A percentile compares a stretch with the other conserved stretches of the same genome.
Evolutionary conservation across 1,140 invertebrate species (phyloP).

Genomic region (Calephelis nemesis): DNA sequence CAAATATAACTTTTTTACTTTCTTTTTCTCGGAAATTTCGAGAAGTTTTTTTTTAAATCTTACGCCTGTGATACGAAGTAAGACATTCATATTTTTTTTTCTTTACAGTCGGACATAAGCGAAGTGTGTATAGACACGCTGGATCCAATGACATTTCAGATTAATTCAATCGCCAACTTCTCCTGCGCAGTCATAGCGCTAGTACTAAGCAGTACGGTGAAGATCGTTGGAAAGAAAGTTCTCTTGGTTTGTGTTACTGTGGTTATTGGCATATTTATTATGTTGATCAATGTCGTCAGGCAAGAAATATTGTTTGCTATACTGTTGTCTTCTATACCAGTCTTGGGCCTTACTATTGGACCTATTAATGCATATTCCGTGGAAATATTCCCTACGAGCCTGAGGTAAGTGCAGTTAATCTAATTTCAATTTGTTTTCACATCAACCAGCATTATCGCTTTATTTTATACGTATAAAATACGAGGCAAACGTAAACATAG

Average conservation of each 20-base stretch:
- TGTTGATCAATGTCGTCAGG: slow-evolving; percentile 55
- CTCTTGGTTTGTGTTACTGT: slow-evolving; percentile 48
- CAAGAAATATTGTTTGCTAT: slow-evolving; percentile 58
- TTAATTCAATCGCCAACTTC: not conserved
- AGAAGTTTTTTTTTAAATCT: no score
- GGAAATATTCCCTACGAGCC: not conserved
- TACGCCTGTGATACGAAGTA: not conserved
- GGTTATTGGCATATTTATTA: slow-evolving; percentile 48
- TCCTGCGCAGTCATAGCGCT: slow-evolving; percentile 37
- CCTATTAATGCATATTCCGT: slow-evolving; percentile 39
- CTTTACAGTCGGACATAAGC: not conserved
- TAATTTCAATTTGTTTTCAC: no score
- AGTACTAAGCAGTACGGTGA: slow-evolving; percentile 44
- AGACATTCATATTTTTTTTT: not conserved
- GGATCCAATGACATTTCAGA: not conserved
- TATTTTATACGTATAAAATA: no score
- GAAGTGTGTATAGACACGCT: not conserved
- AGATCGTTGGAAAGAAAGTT: slow-evolving; percentile 61
- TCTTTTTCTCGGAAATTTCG: no score
- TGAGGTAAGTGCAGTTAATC: slow-evolving; percentile 47
- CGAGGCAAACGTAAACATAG: no score
- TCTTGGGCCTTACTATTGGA: slow-evolving; percentile 53
- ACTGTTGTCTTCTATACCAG: slow-evolving; percentile 49
- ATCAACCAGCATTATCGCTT: no score
- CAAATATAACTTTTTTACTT: no score